These are phyloP conservation scores for Rhagoletis pomonella DNA, from an alignment of 1,140 invertebrate species.

Conservation along the genomic window DNA sequence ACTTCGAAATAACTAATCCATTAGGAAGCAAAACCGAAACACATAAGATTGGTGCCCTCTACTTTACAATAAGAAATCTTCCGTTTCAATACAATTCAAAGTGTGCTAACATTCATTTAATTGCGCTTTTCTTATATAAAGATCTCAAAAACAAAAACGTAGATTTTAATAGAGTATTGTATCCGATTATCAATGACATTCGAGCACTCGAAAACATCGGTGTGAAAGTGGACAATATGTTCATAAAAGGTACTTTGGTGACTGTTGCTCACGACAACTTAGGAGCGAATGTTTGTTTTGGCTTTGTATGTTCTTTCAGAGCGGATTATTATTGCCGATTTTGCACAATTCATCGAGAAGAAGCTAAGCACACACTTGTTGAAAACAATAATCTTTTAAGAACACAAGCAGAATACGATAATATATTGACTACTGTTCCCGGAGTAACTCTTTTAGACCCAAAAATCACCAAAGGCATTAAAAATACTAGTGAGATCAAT, in stretches of 20 bases:
- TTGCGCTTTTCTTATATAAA: slow-evolving; percentile 45
- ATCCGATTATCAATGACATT: slow-evolving; percentile 32
- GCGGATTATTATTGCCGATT: slow-evolving; percentile 44
- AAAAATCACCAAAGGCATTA: slow-evolving; percentile 47
- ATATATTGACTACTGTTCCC: neutral
- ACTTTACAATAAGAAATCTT: slow-evolving; percentile 47
- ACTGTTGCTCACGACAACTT: slow-evolving; percentile 52
- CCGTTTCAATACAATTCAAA: slow-evolving; percentile 48
- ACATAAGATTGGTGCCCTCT: slow-evolving; percentile 45
- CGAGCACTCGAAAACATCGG: slow-evolving; percentile 41
- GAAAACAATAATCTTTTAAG: slow-evolving; percentile 34
- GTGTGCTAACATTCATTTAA: neutral
- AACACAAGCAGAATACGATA: slow-evolving; percentile 32
- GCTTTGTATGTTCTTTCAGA: slow-evolving; percentile 50
- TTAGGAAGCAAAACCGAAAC: slow-evolving; percentile 37
- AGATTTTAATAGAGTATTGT: neutral
- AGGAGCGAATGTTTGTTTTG: slow-evolving; percentile 52
- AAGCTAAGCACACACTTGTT: slow-evolving; percentile 26
- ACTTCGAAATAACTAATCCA: no score
- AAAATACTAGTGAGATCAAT: slow-evolving; percentile 35
- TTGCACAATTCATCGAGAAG: slow-evolving; percentile 49
- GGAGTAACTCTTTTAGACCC: slow-evolving; percentile 17
- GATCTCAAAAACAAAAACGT: slow-evolving; percentile 49
- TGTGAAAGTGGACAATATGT: slow-evolving; percentile 10
- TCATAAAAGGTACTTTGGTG: slow-evolving; percentile 52